Percentiles rank a stretch among this genome's conserved stretches.
Evolutionary conservation across 2,797 vertebrate genomes (phyloP).

Genomic region (Podargus strigoides): DNA sequence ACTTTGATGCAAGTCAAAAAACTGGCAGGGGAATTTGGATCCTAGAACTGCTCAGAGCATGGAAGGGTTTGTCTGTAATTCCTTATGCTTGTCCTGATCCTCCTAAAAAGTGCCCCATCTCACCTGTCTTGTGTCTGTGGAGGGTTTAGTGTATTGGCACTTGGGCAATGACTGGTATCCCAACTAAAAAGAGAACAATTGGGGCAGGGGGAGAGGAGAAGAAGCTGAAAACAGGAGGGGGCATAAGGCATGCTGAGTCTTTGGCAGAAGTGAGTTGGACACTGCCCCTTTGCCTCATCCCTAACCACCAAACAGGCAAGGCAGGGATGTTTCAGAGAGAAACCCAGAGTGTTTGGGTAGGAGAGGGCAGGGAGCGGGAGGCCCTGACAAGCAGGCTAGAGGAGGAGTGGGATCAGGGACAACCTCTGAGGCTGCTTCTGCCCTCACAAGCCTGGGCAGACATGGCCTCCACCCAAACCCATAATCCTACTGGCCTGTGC

Average conservation of each 20-base stretch:
- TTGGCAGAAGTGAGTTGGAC: neutral
- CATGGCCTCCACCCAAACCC: slow-evolving; percentile 47
- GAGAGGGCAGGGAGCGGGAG: neutral
- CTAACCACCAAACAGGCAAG: neutral
- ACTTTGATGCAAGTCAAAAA: neutral
- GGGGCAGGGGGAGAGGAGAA: neutral
- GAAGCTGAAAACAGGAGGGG: neutral
- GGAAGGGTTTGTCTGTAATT: neutral
- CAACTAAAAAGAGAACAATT: neutral
- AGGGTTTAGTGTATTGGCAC: neutral
- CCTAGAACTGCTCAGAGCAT: neutral
- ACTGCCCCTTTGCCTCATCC: neutral
- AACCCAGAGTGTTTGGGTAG: neutral
- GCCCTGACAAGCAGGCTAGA: neutral
- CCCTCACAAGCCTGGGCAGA: neutral
- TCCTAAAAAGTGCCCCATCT: neutral
- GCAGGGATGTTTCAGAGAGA: neutral
- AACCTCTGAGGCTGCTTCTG: neutral
- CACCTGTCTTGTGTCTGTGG: neutral
- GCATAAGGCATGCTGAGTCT: neutral
- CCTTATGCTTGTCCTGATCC: neutral
- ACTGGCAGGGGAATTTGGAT: neutral
- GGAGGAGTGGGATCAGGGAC: neutral
- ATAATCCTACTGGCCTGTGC: slow-evolving; percentile 51
- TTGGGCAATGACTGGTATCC: neutral